Evolutionary conservation across 37 sponge, comb jelly and placozoan genomes (phyloP), one percentile per base, ranked within the genome.

Genomic region (Tethya wilhelma): DNA sequence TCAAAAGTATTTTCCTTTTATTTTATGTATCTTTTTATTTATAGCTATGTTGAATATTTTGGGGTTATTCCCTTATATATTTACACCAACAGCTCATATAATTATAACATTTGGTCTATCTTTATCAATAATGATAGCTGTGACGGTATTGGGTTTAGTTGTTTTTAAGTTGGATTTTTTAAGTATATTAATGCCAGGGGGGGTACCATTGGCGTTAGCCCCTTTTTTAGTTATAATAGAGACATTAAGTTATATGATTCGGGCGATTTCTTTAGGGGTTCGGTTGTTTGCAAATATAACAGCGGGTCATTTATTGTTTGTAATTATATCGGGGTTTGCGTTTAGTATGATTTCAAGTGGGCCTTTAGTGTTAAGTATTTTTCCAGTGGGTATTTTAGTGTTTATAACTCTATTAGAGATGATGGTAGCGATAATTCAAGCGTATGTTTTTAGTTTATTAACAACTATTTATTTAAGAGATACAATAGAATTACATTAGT

Each of bases 301-400:
- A 5, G 92, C 92, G 14, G 92, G 92, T 40, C 92, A 91, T 77
- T 83, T 91, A 78, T 91, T 91, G 79, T 91, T 91, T 83, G 79
- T 84, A n/a, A 91, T 91, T 57, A 43, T 91, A 64, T 91, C 92
- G 25, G 84, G 92, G 26, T 91, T 91, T 87, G 78, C 79, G 46
- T 91, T 82, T 83, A 87, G 63, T 56, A 86, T 91, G 84, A 73
- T 82, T 74, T 56, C 72, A 22, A 82, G 59, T 59, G 87, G 83
- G 5, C 29, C 72, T 23, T n/a, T 77, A 19, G 22, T 86, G 31
- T 69, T 81, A 72, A 77, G 91, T 58, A 44, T 82, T 43, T 59
- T 78, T 57, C 87, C 88, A 39, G 45, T 78, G 42, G 60, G 78
- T n/a, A 72, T 91, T 58, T 63, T 86, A 66, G 59, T 82, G 46